A percentile compares a stretch with the other conserved stretches of the same genome.
phyloP scores from a whole-genome alignment of 1,140 invertebrate genomes.

The Sitobion miscanthi region DNA sequence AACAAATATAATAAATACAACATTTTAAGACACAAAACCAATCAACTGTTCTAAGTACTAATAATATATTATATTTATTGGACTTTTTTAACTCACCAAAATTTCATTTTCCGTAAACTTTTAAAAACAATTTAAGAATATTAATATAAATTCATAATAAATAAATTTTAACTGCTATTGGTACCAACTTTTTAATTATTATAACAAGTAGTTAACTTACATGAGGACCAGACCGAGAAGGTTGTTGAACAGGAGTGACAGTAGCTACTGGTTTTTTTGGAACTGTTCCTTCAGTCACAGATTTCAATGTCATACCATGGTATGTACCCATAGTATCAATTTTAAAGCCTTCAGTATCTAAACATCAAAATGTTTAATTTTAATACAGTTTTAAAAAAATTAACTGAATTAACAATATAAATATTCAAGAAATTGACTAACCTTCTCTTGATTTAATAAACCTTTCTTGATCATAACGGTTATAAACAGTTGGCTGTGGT shows the following conservation, averaged over 20 bases:
- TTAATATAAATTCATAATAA: not conserved
- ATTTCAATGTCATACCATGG: slow-evolving; percentile 96
- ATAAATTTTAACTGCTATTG: not conserved
- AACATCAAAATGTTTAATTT: not conserved
- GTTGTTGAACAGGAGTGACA: slow-evolving; percentile 61
- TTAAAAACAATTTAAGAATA: slow-evolving; percentile 7
- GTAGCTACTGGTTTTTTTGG: slow-evolving; percentile 70
- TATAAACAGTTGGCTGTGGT: slow-evolving; percentile 83
- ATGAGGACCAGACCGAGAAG: slow-evolving; percentile 47
- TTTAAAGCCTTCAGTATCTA: slow-evolving; percentile 96
- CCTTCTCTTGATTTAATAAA: slow-evolving; percentile 89
- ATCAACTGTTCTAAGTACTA: not conserved
- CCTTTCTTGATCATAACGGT: slow-evolving; percentile 98
- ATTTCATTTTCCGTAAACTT: slow-evolving; percentile 35
- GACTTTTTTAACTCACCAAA: slow-evolving; percentile 23
- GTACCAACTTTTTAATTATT: not conserved
- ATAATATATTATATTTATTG: not conserved
- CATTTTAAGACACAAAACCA: not conserved
- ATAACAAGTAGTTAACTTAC: not conserved
- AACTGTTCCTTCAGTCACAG: slow-evolving; percentile 87
- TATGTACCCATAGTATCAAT: slow-evolving; percentile 98
- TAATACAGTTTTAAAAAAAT: slow-evolving; percentile 35
- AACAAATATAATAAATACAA: not conserved
- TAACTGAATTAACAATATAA: slow-evolving; percentile 10
- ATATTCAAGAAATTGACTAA: slow-evolving; percentile 60